These are phyloP conservation scores for Chaenodraco wilsoni DNA, from an alignment of 2,797 vertebrate species.

Conservation along the genomic window DNA sequence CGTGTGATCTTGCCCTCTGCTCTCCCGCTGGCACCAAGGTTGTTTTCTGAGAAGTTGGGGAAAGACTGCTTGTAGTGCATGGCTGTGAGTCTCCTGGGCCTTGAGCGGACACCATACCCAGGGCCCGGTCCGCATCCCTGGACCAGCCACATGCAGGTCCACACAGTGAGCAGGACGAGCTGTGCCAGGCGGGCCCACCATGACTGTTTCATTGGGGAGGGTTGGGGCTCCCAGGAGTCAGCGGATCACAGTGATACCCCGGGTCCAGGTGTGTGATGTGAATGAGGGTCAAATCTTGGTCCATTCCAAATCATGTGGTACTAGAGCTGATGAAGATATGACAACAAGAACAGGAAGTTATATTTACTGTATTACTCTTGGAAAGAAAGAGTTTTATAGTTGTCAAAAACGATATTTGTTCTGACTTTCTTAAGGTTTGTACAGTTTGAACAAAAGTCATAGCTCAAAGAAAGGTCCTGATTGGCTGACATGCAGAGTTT, in stretches of 20 bases:
- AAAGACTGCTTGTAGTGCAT: slow-evolving; percentile 95
- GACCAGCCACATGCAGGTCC: slow-evolving; percentile 81
- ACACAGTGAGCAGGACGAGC: slow-evolving; percentile 83
- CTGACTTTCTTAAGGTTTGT: background rate
- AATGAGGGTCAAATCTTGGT: slow-evolving; percentile 66
- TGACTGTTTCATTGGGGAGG: slow-evolving; percentile 83
- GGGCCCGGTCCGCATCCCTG: slow-evolving; percentile 94
- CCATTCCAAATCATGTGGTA: slow-evolving; percentile 72
- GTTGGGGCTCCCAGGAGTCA: slow-evolving; percentile 72
- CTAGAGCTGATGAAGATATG: slow-evolving; percentile 15
- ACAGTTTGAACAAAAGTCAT: slow-evolving; percentile 2
- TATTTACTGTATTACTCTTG: background rate
- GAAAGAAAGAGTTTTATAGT: background rate
- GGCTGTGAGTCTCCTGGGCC: slow-evolving; percentile 89
- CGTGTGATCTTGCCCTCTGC: slow-evolving; percentile 93
- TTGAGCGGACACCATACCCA: slow-evolving; percentile 85
- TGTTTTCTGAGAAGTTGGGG: slow-evolving; percentile 94
- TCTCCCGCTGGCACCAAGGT: slow-evolving; percentile 93
- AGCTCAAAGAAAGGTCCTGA: slow-evolving; percentile 4
- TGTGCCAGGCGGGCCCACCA: slow-evolving; percentile 79
- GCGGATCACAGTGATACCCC: slow-evolving; percentile 67
- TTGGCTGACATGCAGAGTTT: slow-evolving; percentile 11
- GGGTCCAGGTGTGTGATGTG: slow-evolving; percentile 73
- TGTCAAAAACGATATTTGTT: slow-evolving; percentile 3
- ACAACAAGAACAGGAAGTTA: background rate